Conservation (phyloP, 2,888 invertebrate species). For the Lysandra coridon region DNA sequence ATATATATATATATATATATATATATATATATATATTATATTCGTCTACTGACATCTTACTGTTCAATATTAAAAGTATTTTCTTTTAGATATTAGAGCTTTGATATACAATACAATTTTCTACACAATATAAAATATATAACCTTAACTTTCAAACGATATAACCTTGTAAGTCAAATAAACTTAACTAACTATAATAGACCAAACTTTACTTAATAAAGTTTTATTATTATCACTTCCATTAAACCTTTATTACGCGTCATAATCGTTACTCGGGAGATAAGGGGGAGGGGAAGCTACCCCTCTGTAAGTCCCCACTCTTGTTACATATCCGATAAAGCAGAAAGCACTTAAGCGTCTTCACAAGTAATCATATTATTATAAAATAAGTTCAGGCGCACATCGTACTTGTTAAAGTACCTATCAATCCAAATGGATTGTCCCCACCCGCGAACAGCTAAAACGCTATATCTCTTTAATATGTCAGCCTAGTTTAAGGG, state of each 20-base stretch:
- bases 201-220: slow-evolving; percentile 6
- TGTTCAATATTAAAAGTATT: no score
- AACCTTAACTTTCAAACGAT: neutral
- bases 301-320: neutral
- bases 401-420: neutral
- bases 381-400: slow-evolving; percentile 18
- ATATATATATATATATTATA: no score
- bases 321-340: slow-evolving; percentile 4
- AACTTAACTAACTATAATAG: neutral
- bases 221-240: slow-evolving; percentile 1
- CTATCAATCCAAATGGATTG: no score
- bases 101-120: no score
- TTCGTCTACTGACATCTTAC: no score
- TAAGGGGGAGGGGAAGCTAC: neutral
- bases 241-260: slow-evolving; percentile 24
- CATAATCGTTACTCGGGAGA: slow-evolving; percentile 21
- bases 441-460: no score
- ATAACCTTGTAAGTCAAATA: neutral
- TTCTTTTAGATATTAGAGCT: no score
- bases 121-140: no score
- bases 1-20: no score
- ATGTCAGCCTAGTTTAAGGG: no score
- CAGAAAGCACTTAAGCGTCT: slow-evolving; percentile 34
- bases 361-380: slow-evolving; percentile 38
- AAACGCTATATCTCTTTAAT: no score